Conservation (phyloP, 2,888 invertebrate species). For the Crematogaster levior region DNA sequence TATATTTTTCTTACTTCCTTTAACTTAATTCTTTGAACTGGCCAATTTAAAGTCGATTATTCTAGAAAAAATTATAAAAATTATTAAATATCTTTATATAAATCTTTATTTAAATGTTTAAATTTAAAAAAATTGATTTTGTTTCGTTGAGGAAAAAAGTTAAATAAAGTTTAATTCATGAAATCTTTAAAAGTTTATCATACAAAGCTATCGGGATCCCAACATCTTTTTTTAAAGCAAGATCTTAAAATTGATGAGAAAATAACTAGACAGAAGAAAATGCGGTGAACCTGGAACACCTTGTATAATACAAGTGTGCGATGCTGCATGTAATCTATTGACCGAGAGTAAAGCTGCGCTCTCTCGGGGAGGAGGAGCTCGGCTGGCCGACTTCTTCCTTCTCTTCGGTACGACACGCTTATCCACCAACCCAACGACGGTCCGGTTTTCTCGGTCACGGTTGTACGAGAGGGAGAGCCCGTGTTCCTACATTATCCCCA, state of each 20-base stretch:
- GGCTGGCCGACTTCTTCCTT: slow-evolving; percentile 78
- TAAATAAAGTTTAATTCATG: neutral
- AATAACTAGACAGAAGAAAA: slow-evolving; percentile 16
- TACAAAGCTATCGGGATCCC: neutral
- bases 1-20: neutral
- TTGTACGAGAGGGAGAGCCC: slow-evolving; percentile 68
- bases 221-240: neutral
- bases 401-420: slow-evolving; percentile 71
- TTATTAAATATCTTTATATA: neutral
- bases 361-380: slow-evolving; percentile 59
- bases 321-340: slow-evolving; percentile 44
- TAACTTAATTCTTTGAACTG: too few species aligned
- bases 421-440: slow-evolving; percentile 62
- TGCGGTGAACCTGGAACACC: slow-evolving; percentile 17
- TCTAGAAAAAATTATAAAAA: neutral
- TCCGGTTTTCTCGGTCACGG: slow-evolving; percentile 83
- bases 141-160: neutral
- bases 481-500: slow-evolving; percentile 71
- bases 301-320: slow-evolving; percentile 43
- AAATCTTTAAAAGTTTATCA: neutral
- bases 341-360: slow-evolving; percentile 53
- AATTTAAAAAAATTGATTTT: neutral
- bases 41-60: neutral
- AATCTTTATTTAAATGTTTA: neutral
- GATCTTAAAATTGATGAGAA: neutral